These are phyloP conservation scores for Anabas testudineus DNA, from an alignment of 2,797 vertebrate species.

Conservation along the genomic window DNA sequence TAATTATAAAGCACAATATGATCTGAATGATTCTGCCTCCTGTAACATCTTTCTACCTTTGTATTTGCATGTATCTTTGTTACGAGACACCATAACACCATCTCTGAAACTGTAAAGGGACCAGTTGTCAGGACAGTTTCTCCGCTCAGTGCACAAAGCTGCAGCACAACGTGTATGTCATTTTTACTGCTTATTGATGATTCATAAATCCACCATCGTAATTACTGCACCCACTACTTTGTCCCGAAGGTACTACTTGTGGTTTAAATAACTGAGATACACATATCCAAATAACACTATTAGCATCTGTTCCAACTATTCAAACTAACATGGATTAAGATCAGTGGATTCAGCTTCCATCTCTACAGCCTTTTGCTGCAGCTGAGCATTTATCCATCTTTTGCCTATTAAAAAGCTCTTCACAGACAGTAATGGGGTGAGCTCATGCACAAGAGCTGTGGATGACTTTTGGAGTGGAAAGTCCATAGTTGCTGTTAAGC, in stretches of 20 bases:
- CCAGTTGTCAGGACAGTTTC: neutral
- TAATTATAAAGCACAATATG: neutral
- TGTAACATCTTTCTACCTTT: neutral
- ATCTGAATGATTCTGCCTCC: neutral
- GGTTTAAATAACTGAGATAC: slow-evolving; percentile 61
- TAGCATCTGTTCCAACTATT: slow-evolving; percentile 61
- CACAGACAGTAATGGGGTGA: slow-evolving; percentile 69
- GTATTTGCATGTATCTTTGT: slow-evolving; percentile 4
- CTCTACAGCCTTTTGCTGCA: slow-evolving; percentile 59
- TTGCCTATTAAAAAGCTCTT: slow-evolving; percentile 73
- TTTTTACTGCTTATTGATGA: slow-evolving; percentile 38
- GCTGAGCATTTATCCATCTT: slow-evolving; percentile 68
- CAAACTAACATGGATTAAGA: slow-evolving; percentile 68
- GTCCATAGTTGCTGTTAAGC: slow-evolving; percentile 60
- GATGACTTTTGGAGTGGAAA: slow-evolving; percentile 73
- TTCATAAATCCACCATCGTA: slow-evolving; percentile 35
- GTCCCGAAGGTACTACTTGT: slow-evolving; percentile 44
- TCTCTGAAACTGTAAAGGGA: neutral
- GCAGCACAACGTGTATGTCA: neutral
- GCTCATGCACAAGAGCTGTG: slow-evolving; percentile 69
- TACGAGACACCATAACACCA: neutral
- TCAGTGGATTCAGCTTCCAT: slow-evolving; percentile 64
- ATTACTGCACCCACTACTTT: slow-evolving; percentile 28
- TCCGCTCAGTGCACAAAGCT: slow-evolving; percentile 14
- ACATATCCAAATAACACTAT: slow-evolving; percentile 66